Conservation (phyloP, 2,113 vertebrate genomes). For the Artemisiospiza belli region DNA sequence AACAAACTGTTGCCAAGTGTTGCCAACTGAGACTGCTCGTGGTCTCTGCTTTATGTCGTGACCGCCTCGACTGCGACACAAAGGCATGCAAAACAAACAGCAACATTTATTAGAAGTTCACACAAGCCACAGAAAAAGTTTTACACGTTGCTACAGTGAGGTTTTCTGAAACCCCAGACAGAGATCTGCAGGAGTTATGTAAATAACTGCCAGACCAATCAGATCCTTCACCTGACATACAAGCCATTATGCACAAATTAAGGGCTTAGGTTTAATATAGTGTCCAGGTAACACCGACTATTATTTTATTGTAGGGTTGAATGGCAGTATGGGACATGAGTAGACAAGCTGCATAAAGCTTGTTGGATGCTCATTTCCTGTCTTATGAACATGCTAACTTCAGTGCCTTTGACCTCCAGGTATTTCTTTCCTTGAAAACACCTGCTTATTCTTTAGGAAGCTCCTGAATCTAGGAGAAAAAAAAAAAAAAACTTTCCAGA, state of each 20-base stretch:
- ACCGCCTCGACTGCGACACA: no score
- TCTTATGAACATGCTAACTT: background rate
- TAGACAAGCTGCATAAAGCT: background rate
- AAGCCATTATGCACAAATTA: conserved; percentile 1
- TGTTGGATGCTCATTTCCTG: background rate
- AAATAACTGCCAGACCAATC: background rate
- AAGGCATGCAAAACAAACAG: background rate
- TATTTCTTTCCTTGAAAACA: background rate
- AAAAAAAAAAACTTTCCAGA: background rate
- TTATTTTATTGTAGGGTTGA: background rate
- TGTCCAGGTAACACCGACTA: background rate
- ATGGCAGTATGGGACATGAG: background rate
- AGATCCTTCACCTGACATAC: background rate
- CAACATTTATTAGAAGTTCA: background rate
- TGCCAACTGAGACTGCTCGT: no score
- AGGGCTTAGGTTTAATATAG: background rate
- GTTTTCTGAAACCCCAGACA: background rate
- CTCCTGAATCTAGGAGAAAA: background rate
- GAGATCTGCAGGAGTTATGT: background rate
- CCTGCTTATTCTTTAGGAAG: background rate
- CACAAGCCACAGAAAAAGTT: background rate
- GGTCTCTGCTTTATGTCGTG: no score
- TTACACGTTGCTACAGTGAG: background rate
- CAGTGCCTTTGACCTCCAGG: background rate
- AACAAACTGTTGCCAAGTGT: no score